These are phyloP conservation scores for Macropus fuliginosus DNA, from an alignment of 2,797 vertebrate species.

Conservation along the genomic window DNA sequence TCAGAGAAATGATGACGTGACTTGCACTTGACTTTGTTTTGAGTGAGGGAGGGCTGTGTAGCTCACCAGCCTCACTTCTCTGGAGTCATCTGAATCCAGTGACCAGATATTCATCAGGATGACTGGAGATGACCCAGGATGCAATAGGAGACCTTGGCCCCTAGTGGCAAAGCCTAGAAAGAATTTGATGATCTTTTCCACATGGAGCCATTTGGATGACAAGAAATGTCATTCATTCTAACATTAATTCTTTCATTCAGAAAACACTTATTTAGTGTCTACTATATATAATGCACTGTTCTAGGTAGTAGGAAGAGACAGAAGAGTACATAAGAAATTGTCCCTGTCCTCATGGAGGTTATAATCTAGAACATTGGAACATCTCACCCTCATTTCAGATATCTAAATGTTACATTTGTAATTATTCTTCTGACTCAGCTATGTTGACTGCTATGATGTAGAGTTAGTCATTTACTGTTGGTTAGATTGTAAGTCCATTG, in stretches of 20 bases:
- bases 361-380: slow-evolving; percentile 30
- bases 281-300: not conserved
- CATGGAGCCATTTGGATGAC: slow-evolving; percentile 19
- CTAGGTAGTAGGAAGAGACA: not conserved
- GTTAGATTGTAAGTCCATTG: not conserved
- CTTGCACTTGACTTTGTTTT: too few species aligned
- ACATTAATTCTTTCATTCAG: not conserved
- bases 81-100: too few species aligned
- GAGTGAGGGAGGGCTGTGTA: too few species aligned
- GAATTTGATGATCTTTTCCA: not conserved
- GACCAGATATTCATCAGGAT: too few species aligned
- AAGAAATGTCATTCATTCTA: not conserved
- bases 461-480: slow-evolving; percentile 22
- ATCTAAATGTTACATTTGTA: slow-evolving; percentile 1
- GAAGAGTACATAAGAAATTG: not conserved
- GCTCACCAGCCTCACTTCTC: too few species aligned
- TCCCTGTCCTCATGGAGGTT: not conserved
- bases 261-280: not conserved
- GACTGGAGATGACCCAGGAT: too few species aligned
- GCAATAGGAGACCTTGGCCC: too few species aligned
- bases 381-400: slow-evolving; percentile 7
- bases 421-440: slow-evolving; percentile 34
- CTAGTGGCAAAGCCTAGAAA: not conserved
- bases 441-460: not conserved
- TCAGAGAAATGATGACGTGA: too few species aligned